phyloP scores from a whole-genome alignment of 2,888 invertebrate species.

The Volucella inanis region DNA sequence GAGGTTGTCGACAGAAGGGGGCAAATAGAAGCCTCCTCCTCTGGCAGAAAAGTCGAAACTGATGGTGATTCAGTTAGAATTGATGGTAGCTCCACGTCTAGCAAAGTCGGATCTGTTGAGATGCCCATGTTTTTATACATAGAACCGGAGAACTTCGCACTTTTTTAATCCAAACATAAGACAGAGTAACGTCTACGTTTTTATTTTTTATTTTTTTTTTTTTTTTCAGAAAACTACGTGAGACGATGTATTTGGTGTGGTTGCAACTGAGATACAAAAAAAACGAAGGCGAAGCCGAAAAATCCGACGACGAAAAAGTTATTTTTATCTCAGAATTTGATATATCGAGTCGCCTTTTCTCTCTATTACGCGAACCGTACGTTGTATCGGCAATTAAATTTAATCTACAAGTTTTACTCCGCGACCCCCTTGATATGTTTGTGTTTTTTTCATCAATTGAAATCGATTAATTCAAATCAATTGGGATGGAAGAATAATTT shows the following conservation, averaged over 20 bases:
- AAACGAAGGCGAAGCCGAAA: constrained; percentile 4
- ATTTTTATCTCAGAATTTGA: constrained; percentile 49
- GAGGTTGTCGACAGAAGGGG: constrained; percentile 86
- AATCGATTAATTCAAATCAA: constrained; percentile 42
- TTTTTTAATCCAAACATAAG: constrained; percentile 18
- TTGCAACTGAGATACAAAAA: background rate
- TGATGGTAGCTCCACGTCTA: constrained; percentile 80
- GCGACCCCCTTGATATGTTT: constrained; percentile 33
- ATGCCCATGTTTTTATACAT: constrained; percentile 79
- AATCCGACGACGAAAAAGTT: constrained; percentile 28
- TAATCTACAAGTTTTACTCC: constrained; percentile 4
- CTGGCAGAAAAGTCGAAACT: constrained; percentile 83
- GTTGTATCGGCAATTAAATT: constrained; percentile 42
- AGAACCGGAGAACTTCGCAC: background rate
- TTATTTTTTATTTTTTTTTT: too few species aligned
- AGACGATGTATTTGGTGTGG: too few species aligned
- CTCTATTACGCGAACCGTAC: constrained; percentile 31
- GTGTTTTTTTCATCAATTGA: constrained; percentile 25
- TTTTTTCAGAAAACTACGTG: background rate
- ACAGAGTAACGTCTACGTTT: background rate
- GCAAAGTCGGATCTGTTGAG: constrained; percentile 80
- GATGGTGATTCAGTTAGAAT: constrained; percentile 81
- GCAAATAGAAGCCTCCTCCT: constrained; percentile 88
- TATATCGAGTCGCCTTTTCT: constrained; percentile 28
- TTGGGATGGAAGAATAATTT: constrained; percentile 9